Evolutionary conservation across 2,113 vertebrate genomes (phyloP), one percentile per base, ranked within the genome.

Genomic region (Tupaia chinensis): DNA sequence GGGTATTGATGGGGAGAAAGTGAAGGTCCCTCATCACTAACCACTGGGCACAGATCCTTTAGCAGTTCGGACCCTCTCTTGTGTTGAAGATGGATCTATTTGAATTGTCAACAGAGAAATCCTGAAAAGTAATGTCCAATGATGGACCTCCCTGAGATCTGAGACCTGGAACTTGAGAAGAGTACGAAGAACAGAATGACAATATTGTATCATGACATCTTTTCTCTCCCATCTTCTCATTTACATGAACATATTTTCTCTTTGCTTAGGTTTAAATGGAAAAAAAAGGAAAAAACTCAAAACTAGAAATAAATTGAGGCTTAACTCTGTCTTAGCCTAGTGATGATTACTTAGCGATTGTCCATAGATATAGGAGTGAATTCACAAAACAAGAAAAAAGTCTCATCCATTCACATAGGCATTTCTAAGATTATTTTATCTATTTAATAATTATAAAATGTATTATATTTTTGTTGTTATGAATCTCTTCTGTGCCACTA

Each of bases 131-230:
- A 11, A 58, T 77, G 93, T 79, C 74, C 32, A 32, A 1, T 20
- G 66, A 79, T 80, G 60, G 58, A n/a, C 66, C 17, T 16, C 27
- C 74, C 44, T 79, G 79, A 15, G 85, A 61, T 84, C 34, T 73
- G 0, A 72, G 77, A 61, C 54, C 54, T 83, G 13, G 15, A 15
- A 82, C 27, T 81, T 85, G 72, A 79, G 65, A 61, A 87, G 58
- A 85, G 22, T 74, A 76, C 56, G 27, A 29, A 89, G 78, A 76
- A 74, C 76, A 89, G 56, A 79, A 89, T 90, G 74, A 53, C 66
- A 34, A 4, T 85, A 53, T 74, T 79, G 8, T n/a, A 91, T 34
- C 23, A 87, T 16, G 53, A 15, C 63, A 44, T 44, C 54, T 56
- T 20, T 54, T 32, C 63, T 56, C 27, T 11, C 16, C 9, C 3